Evolutionary conservation across 2,888 invertebrate species (phyloP), one percentile per base, ranked within the genome.

Genomic region (Tholera decimalis): DNA sequence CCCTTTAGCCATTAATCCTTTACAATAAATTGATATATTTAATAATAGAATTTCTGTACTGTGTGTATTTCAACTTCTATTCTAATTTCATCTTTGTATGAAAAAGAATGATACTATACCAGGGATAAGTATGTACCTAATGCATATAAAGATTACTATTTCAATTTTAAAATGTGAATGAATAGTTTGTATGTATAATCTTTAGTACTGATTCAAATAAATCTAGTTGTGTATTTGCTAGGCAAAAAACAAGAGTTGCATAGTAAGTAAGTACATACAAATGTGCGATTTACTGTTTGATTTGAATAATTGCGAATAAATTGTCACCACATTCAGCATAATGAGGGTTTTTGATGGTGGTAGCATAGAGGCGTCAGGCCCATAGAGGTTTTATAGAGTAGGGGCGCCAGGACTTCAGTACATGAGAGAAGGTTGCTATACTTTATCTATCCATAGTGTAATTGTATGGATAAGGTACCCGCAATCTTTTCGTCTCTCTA

Each of bases 171-270:
- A 13, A 41, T 54, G 7, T 24, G 47, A 24, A 39, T 24, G 6
- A 39, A 24, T 56, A 37, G 18, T n/a, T 26, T 15, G 15, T 53
- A 37, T 33, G n/a, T 30, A 33, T 53, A 7, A 47, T 43, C 33
- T 43, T 49, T 60, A 22, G 41, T 49, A 62, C 70, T 55, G 49
- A 61, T 60, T 54, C 35, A 6, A 18, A 26, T 26, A 37, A 47
- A 37, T 35, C 43, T n/a, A 30, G 20, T 26, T 2, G n/a, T 56
- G 22, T 49, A 30, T 49, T 49, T 0, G 46, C 37, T 37, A 2
- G 6, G 5, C 24, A n/a, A 49, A 1, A 35, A n/a, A 33, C 26
- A 13, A 15, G 5, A 13, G 26, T 43, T 11, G 28, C 28, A 9
- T 37, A 18, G 33, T 3, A 30, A 13, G n/a, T 33, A 30, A 13